These are phyloP conservation scores for Caranx melampygus DNA, from an alignment of 2,113 vertebrate species.

Conservation along the genomic window DNA sequence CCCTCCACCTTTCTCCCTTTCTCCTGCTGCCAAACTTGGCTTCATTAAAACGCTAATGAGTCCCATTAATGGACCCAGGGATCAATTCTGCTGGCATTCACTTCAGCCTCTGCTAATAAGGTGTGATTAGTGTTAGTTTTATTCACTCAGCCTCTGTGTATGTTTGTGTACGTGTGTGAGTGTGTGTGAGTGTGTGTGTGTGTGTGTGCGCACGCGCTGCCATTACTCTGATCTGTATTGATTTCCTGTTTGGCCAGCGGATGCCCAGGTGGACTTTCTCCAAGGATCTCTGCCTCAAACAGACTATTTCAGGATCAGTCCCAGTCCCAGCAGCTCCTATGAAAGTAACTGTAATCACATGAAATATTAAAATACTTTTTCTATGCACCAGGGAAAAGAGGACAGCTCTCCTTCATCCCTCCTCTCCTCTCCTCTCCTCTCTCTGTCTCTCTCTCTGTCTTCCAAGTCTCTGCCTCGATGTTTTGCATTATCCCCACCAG, in stretches of 20 bases:
- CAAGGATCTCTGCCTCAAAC: conserved; percentile 60
- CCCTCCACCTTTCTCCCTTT: conserved; percentile 10
- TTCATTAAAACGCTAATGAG: conserved; percentile 81
- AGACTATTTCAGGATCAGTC: conserved; percentile 59
- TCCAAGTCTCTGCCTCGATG: conserved; percentile 50
- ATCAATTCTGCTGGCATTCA: conserved; percentile 73
- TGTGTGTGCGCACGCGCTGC: conserved; percentile 35
- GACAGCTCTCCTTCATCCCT: background rate
- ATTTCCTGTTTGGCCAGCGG: conserved; percentile 65
- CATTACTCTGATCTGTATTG: conserved; percentile 69
- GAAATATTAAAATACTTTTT: background rate
- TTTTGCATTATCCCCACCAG: conserved; percentile 78
- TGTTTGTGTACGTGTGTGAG: conserved; percentile 35
- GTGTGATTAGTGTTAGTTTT: conserved; percentile 77
- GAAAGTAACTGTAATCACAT: background rate
- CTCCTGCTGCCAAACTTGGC: conserved; percentile 68
- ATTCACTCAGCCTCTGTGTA: conserved; percentile 49
- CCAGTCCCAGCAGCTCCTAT: background rate
- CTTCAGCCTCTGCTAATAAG: conserved; percentile 64
- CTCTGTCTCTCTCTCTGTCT: background rate
- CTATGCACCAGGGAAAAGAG: background rate
- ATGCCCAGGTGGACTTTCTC: conserved; percentile 57
- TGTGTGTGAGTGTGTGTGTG: background rate
- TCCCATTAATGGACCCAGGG: conserved; percentile 69
- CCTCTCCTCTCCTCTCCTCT: background rate